Percentiles rank a stretch among this genome's conserved stretches.
phyloP scores from a whole-genome alignment of 1,140 invertebrate genomes.

The Apocrypta bakeri region DNA sequence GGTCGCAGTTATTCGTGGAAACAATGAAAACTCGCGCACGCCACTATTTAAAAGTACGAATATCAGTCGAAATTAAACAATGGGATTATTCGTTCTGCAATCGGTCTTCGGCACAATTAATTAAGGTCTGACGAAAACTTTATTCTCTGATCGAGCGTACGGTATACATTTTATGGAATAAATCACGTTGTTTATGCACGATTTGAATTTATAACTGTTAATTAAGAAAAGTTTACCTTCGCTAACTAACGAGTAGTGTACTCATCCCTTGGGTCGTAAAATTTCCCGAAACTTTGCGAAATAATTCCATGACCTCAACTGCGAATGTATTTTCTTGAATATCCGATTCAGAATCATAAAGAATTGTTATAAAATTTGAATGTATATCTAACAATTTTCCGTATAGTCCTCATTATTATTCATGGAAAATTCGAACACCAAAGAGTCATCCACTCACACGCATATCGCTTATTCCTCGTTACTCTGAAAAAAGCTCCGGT shows the following conservation, averaged over 20 bases:
- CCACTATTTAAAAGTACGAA: conserved; percentile 22
- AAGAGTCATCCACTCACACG: too few relatives aligned
- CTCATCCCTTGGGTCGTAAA: too few relatives aligned
- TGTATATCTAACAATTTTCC: too few relatives aligned
- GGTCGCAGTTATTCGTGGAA: not conserved
- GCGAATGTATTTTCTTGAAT: too few relatives aligned
- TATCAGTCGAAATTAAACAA: not conserved
- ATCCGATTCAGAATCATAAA: too few relatives aligned
- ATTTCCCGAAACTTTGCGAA: too few relatives aligned
- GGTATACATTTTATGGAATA: not conserved
- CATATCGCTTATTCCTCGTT: not conserved
- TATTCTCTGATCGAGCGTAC: not conserved
- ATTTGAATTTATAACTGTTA: not conserved
- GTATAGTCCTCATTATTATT: too few relatives aligned
- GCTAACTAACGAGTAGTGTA: too few relatives aligned
- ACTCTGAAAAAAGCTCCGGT: not conserved
- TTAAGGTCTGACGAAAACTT: not conserved
- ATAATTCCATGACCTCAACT: too few relatives aligned
- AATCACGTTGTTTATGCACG: not conserved
- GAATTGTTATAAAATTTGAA: too few relatives aligned
- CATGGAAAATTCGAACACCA: too few relatives aligned
- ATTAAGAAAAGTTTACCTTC: too few relatives aligned
- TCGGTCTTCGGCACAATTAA: not conserved
- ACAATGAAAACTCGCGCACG: conserved; percentile 29
- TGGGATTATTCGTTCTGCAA: not conserved